A percentile compares a stretch with the other conserved stretches of the same genome.
Evolutionary conservation across 2,113 vertebrate genomes (phyloP).

Genomic region (Physeter macrocephalus): DNA sequence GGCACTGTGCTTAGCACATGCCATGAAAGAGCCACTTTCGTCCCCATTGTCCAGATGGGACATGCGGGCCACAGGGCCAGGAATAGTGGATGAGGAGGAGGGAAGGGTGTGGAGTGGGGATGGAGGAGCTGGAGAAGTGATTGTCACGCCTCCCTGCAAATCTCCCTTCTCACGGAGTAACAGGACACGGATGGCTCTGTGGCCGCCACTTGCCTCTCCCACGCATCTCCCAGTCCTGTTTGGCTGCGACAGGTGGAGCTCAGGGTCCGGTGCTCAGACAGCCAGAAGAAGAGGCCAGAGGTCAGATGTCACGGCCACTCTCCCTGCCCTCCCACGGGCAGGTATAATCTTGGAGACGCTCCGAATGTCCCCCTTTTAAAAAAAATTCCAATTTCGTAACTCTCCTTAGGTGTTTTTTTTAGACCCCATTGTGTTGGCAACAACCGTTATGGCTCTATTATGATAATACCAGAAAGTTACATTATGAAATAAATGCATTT

Average conservation of each 20-base stretch:
- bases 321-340: slow-evolving; percentile 37
- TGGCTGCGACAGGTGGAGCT: fast-evolving
- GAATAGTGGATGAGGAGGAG: background rate
- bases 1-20: fast-evolving
- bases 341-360: slow-evolving; percentile 48
- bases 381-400: slow-evolving; percentile 65
- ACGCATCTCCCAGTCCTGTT: too few relatives aligned
- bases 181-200: fast-evolving
- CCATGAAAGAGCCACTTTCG: background rate
- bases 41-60: background rate
- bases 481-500: slow-evolving; percentile 79
- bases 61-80: fast-evolving
- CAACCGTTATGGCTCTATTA: slow-evolving; percentile 77
- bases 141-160: background rate
- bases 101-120: fast-evolving
- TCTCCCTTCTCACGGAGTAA: background rate
- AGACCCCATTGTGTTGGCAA: slow-evolving; percentile 70
- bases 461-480: slow-evolving; percentile 78
- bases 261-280: fast-evolving
- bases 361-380: slow-evolving; percentile 66
- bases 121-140: background rate
- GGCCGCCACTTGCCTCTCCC: background rate
- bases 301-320: background rate
- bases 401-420: slow-evolving; percentile 70
- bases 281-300: background rate